Evolutionary conservation across 2,113 vertebrate species (phyloP).

Genomic region (Amia ocellicauda): DNA sequence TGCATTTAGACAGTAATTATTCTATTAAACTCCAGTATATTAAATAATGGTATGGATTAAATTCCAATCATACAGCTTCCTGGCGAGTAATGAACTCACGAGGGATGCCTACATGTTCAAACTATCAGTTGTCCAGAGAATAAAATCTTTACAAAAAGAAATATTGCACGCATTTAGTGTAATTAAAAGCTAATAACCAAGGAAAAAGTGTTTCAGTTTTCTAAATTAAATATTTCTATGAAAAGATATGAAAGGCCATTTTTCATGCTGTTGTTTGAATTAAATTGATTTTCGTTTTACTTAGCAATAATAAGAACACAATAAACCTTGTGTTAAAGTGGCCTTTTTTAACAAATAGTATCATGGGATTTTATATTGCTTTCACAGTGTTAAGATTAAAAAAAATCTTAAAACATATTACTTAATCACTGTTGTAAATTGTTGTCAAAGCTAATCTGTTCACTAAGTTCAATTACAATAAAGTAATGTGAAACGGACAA

Average conservation of each 20-base stretch:
- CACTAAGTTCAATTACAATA: neutral
- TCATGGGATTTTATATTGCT: neutral
- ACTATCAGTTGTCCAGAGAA: slow-evolving; percentile 13
- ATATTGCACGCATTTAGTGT: slow-evolving; percentile 12
- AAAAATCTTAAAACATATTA: neutral
- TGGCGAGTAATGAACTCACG: slow-evolving; percentile 10
- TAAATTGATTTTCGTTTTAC: neutral
- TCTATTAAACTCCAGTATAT: slow-evolving; percentile 15
- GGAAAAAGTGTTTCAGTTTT: slow-evolving; percentile 1
- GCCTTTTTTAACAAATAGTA: neutral
- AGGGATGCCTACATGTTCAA: slow-evolving; percentile 16
- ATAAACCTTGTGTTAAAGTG: neutral
- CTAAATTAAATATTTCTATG: slow-evolving; percentile 3
- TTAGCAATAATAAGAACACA: neutral
- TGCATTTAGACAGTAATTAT: slow-evolving; percentile 31
- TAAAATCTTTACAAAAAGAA: slow-evolving; percentile 16
- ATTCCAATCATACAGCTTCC: slow-evolving; percentile 10
- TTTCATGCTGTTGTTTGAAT: slow-evolving; percentile 8
- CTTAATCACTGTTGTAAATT: neutral
- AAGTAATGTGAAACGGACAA: neutral
- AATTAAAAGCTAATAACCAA: slow-evolving; percentile 23
- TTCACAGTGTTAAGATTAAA: neutral
- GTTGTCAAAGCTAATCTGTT: neutral
- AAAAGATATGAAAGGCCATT: slow-evolving; percentile 3
- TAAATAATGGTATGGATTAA: slow-evolving; percentile 22